Conservation (phyloP, 37 sponge, comb jelly and placozoan species). For the Crambe crambe region DNA sequence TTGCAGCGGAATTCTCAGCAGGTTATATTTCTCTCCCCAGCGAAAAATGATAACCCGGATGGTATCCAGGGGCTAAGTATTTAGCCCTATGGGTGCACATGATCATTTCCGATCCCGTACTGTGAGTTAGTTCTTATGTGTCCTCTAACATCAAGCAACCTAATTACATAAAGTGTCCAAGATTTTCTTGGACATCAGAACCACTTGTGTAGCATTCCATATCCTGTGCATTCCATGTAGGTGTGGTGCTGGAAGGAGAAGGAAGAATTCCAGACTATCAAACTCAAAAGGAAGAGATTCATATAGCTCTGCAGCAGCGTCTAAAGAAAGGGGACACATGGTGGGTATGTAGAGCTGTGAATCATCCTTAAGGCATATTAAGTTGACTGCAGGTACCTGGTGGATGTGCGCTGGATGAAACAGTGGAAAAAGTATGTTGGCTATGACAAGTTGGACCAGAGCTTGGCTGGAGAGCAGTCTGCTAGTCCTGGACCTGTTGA, state of each 20-base stretch:
- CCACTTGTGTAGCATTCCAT: too few relatives aligned
- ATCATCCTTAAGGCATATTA: not conserved
- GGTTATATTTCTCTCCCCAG: too few relatives aligned
- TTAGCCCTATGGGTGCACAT: too few relatives aligned
- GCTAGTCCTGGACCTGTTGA: conserved; percentile 93
- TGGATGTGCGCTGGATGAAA: conserved; percentile 88
- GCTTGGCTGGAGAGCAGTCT: conserved; percentile 52
- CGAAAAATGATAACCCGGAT: too few relatives aligned
- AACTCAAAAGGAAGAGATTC: conserved; percentile 62
- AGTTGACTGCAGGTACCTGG: conserved; percentile 47
- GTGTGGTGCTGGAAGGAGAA: conserved; percentile 8
- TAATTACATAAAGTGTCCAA: too few relatives aligned
- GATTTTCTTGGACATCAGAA: too few relatives aligned
- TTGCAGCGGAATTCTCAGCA: too few relatives aligned
- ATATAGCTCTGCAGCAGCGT: conserved; percentile 28
- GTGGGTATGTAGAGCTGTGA: conserved; percentile 20
- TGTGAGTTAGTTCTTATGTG: too few relatives aligned
- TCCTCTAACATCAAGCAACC: too few relatives aligned
- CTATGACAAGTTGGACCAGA: conserved; percentile 79
- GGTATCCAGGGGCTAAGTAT: too few relatives aligned
- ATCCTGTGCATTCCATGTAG: too few relatives aligned
- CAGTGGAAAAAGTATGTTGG: conserved; percentile 96
- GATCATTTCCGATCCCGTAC: too few relatives aligned
- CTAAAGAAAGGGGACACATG: conserved; percentile 66
- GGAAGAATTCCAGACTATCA: conserved; percentile 33